phyloP scores from a whole-genome alignment of 2,888 invertebrate species.

The Ennomos erosarius region DNA sequence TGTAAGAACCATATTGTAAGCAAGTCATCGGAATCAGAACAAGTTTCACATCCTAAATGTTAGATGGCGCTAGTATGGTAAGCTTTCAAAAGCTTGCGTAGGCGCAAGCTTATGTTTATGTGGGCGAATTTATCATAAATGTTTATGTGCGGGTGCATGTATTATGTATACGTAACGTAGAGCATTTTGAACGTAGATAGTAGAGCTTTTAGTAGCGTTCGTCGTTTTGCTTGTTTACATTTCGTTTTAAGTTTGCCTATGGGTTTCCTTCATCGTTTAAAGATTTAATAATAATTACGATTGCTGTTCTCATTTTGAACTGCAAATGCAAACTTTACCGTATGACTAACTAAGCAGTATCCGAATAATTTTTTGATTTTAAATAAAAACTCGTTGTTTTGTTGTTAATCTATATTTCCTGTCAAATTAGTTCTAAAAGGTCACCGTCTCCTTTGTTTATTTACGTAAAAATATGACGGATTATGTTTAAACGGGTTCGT shows the following conservation, averaged over 20 bases:
- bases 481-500: too few relatives aligned
- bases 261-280: conserved; percentile 27
- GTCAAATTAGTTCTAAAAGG: too few relatives aligned
- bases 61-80: conserved; percentile 64
- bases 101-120: conserved; percentile 28
- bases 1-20: conserved; percentile 38
- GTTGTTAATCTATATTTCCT: too few relatives aligned
- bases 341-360: too few relatives aligned
- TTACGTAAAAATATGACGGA: too few relatives aligned
- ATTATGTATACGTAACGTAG: conserved; percentile 8
- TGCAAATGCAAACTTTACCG: neutral
- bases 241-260: conserved; percentile 17
- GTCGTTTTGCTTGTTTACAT: conserved; percentile 28
- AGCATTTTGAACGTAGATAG: conserved; percentile 4
- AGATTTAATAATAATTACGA: neutral
- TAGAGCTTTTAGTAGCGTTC: conserved; percentile 27
- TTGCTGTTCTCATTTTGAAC: conserved; percentile 1
- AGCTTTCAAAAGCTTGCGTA: conserved; percentile 45
- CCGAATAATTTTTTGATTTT: too few relatives aligned
- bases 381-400: too few relatives aligned
- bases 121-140: conserved; percentile 8
- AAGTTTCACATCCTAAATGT: conserved; percentile 19
- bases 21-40: neutral
- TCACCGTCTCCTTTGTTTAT: too few relatives aligned
- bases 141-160: neutral